Base-by-base conservation (phyloP, 2,888 invertebrate genomes). In the Nemotelus pantherinus region DNA sequence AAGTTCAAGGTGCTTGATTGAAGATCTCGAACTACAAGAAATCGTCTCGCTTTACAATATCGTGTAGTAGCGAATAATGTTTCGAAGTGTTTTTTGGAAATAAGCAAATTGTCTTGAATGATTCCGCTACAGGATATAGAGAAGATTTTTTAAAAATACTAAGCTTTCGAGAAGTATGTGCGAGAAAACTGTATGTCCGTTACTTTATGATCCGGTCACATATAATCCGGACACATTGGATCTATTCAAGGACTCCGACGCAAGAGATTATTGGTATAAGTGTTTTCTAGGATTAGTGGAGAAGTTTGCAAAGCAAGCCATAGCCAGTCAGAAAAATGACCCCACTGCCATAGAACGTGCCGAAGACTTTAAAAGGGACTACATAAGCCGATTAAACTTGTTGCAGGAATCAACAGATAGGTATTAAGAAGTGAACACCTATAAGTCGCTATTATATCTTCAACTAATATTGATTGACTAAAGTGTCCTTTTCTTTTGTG, bases 161-260 rank as follows among this genome's bases (percentile, higher is more conserved):
- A 25, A 25, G 25, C 1, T 25, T 25, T 25, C 25, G 25, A 25
- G 25, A 47, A 68, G 44, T 39, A 86, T 87, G 82, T 84, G 85
- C 47, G 87, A 88, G 77, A 88, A 89, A 81, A 88, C 88, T 77
- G 89, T 93, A 75, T 95, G 95, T 84, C 93, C 94, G 5, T 88
- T 98, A 82, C 88, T 98, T 79, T 89, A 90, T 81, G 92, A 95
- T 87, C 93, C 94, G 76, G 89, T 90, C 81, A 90, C 90, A 83
- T 98, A 98, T 88, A 91, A 91, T 85, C 96, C 98, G 1, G 98
- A 99, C 86, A 96, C 96, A 48, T 92, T 97, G 81, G 96, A 98
- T 88, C 90, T 99, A 78, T 91, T 94, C 79, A 90, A 91, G 82
- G 96, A 98, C 86, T 89, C 90, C 81, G 94, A 94, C 85, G 98